Conservation (phyloP, 37 sponge, comb jelly and placozoan species). For the Oopsacas minuta region DNA sequence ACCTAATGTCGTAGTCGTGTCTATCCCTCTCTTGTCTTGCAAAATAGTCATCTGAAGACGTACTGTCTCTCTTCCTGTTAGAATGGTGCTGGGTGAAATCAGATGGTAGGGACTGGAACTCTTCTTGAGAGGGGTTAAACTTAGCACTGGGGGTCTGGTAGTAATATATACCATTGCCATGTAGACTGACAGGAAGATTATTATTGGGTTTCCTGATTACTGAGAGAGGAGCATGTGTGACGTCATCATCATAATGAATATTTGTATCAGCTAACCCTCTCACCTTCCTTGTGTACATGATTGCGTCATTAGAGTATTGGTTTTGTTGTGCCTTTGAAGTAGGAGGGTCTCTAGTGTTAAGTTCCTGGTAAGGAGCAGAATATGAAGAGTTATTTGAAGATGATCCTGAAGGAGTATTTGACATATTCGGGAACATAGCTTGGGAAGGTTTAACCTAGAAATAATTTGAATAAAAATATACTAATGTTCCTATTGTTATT, state of each 20-base stretch:
- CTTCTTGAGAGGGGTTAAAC: not conserved
- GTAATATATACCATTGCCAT: not conserved
- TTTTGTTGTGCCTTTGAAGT: not conserved
- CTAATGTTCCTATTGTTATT: not conserved
- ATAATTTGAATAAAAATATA: not conserved
- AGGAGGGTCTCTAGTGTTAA: not conserved
- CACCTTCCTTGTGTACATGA: not conserved
- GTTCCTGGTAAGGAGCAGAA: not conserved
- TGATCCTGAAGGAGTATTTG: not conserved
- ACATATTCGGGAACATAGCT: not conserved
- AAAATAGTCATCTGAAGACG: not conserved
- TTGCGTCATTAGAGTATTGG: not conserved
- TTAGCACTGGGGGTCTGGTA: not conserved
- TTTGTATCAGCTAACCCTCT: not conserved
- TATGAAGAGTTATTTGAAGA: not conserved
- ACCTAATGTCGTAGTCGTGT: not conserved
- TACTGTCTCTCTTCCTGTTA: not conserved
- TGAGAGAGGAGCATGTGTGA: constrained; percentile 6
- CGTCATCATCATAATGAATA: not conserved
- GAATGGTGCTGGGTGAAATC: not conserved
- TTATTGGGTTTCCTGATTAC: not conserved
- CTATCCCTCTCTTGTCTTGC: not conserved
- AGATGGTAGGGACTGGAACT: not conserved
- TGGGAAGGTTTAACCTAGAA: not conserved
- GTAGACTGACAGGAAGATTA: not conserved